Base-by-base conservation (phyloP, 2,797 vertebrate species). In the Erethizon dorsatum region DNA sequence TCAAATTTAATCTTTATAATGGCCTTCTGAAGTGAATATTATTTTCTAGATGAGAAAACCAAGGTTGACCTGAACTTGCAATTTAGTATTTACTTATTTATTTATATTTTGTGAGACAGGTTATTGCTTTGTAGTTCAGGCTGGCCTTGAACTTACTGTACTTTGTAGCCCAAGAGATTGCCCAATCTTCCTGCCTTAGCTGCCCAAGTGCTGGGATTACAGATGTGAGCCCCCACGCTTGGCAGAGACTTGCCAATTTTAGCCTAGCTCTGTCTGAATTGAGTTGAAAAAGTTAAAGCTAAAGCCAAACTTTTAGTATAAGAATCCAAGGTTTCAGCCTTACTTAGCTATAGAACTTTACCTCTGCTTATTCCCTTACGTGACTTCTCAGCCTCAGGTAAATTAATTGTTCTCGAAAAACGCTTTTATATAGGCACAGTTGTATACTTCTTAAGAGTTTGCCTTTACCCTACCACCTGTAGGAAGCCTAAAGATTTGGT, bases 1-100 rank as follows among this genome's bases (percentile, higher is more conserved):
- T 71, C 56, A 85, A n/a, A 54, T 90, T 82, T 96, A 90, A 80
- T 90, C 7, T 82, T 82, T 57, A 86, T 79, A 75, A 13, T 67
- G 57, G 7, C 31, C 37, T 79, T 85, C 41, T 65, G 33, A 47
- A 80, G 14, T 90, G 6, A 90, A 47, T 93, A 73, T 94, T 65
- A 75, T 65, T 86, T 86, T 86, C 37, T 63, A 90, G 10, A 33
- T 56, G 31, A 86, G 54, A 96, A 93, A 93, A 57, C 41, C 6
- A 6, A 57, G 17, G 41, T 77, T 87, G 33, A 77, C 77, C 47
- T 11, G 9, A 71, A 41, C 20, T 41, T 71, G 69, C n/a, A 69
- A 37, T 69, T 69, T 18, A 57, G 20, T 73, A 45, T 45, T 1
- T 26, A 5, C 28, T 13, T 47, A 3, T 75, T 47, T 69, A 1